phyloP scores from a whole-genome alignment of 2,888 invertebrate genomes.

The Dioctria rufipes region DNA sequence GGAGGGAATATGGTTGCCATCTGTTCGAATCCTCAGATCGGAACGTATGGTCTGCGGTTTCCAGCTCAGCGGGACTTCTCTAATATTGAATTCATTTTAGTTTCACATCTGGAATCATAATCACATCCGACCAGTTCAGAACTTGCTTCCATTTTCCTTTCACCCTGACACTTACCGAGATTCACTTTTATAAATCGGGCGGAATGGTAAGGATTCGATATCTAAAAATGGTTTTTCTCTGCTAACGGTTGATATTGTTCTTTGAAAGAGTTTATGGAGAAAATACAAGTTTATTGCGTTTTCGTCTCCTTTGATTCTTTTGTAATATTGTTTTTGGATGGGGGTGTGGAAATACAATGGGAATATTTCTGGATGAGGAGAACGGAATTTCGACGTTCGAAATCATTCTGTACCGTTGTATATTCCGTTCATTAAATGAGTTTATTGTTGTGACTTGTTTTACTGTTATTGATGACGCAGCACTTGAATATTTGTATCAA shows the following conservation, averaged over 20 bases:
- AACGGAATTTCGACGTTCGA: no score
- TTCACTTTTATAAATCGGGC: slow-evolving; percentile 7
- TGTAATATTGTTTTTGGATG: slow-evolving; percentile 18
- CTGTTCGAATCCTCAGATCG: slow-evolving; percentile 22
- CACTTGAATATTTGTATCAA: no score
- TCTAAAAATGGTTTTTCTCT: background rate
- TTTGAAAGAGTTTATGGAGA: slow-evolving; percentile 38
- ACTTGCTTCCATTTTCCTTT: slow-evolving; percentile 15
- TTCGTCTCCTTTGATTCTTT: slow-evolving; percentile 27
- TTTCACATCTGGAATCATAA: slow-evolving; percentile 48
- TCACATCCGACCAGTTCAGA: slow-evolving; percentile 38
- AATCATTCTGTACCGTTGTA: no score
- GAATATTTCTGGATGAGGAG: no score
- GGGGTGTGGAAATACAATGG: no score
- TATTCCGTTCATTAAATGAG: no score
- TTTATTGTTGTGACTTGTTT: no score
- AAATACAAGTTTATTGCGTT: slow-evolving; percentile 40
- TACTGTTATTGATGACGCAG: no score
- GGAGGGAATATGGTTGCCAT: slow-evolving; percentile 20
- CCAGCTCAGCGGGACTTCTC: slow-evolving; percentile 35
- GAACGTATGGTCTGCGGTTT: slow-evolving; percentile 42
- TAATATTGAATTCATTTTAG: slow-evolving; percentile 47
- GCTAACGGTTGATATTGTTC: slow-evolving; percentile 37
- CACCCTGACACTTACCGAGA: slow-evolving; percentile 16
- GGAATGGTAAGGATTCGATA: slow-evolving; percentile 37